Evolutionary conservation across 2,113 vertebrate genomes (phyloP), one percentile per base, ranked within the genome.

Genomic region (Chamaetylas fuelleborni): DNA sequence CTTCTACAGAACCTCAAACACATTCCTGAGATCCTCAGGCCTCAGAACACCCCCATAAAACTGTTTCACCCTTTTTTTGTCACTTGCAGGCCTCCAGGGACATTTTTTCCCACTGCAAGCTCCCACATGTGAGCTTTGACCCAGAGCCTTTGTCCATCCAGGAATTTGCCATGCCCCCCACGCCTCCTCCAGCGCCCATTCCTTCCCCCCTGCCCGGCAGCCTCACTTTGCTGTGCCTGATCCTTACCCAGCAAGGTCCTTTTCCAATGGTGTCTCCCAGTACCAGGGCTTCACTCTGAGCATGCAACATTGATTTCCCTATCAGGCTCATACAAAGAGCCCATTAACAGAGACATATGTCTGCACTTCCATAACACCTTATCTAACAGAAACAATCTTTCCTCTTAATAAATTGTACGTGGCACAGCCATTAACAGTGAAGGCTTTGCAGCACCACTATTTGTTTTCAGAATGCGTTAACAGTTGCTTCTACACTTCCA

Each of bases 391-490:
- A 62, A 57, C 88, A 74, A 94, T 95, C 77, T 40, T 92, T 82
- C 76, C 73, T 92, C 81, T 93, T 94, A 96, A 86, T 88, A 81
- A 92, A 92, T 77, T 57, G 92, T 36, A 71, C 67, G 71, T 65
- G 83, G 88, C 67, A 80, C 57, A 86, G 65, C 53, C 74, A 73
- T 95, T 97, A 97, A 91, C 50, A 91, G 47, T 29, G 72, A 73
- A 62, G 43, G 60, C 34, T 92, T 71, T 93, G 73, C 66, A 86
- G 77, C n/a, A 67, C 61, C 19, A 28, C 18, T 95, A 80, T 97
- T 97, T 97, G 78, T 92, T 96, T 95, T 95, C 78, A 82, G 88
- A 92, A 94, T 73, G 74, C 8, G 29, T 80, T 96, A 95, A 92
- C 86, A 56, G 56, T 93, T 73, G 50, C 54, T 86, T 94, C 72